These are phyloP conservation scores for Chromobotia macracanthus DNA, from an alignment of 2,797 vertebrate species.

Conservation along the genomic window DNA sequence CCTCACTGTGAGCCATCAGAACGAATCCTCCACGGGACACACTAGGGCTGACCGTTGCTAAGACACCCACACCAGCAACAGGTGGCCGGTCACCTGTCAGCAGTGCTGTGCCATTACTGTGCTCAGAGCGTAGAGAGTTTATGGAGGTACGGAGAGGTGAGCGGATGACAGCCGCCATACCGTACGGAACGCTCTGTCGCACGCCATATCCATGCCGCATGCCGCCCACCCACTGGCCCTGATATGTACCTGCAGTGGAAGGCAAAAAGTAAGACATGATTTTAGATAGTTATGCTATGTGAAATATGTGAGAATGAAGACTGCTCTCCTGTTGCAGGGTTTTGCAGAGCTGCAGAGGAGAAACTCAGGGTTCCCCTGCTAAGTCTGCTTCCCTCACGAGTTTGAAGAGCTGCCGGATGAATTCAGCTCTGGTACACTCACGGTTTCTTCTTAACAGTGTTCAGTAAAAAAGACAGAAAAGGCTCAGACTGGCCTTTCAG, in stretches of 20 bases:
- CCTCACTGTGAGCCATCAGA: slow-evolving; percentile 92
- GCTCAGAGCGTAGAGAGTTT: slow-evolving; percentile 96
- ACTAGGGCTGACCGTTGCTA: slow-evolving; percentile 83
- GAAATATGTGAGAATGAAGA: slow-evolving; percentile 1
- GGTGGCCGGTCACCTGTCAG: slow-evolving; percentile 78
- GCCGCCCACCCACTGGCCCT: slow-evolving; percentile 96
- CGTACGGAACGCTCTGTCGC: slow-evolving; percentile 96
- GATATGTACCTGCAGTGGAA: slow-evolving; percentile 87
- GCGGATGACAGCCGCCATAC: slow-evolving; percentile 97
- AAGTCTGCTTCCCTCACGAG: slow-evolving; percentile 25
- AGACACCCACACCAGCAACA: slow-evolving; percentile 81
- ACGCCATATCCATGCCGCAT: slow-evolving; percentile 97
- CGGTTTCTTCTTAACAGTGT: slow-evolving; percentile 2
- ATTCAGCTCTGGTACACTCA: slow-evolving; percentile 26
- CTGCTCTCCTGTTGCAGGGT: slow-evolving; percentile 2
- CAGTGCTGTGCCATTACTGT: slow-evolving; percentile 92
- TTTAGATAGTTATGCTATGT: slow-evolving; percentile 1
- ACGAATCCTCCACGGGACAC: slow-evolving; percentile 95
- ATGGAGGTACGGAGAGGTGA: slow-evolving; percentile 97
- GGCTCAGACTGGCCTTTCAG: not conserved
- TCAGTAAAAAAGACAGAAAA: not conserved
- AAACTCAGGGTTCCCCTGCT: slow-evolving; percentile 1
- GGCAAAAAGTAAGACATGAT: slow-evolving; percentile 25
- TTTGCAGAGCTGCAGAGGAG: slow-evolving; percentile 27
- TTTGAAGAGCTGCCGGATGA: slow-evolving; percentile 33